Evolutionary conservation across 2,797 vertebrate genomes (phyloP), one percentile per base, ranked within the genome.

Genomic region (Amblyopsis hoosieri): DNA sequence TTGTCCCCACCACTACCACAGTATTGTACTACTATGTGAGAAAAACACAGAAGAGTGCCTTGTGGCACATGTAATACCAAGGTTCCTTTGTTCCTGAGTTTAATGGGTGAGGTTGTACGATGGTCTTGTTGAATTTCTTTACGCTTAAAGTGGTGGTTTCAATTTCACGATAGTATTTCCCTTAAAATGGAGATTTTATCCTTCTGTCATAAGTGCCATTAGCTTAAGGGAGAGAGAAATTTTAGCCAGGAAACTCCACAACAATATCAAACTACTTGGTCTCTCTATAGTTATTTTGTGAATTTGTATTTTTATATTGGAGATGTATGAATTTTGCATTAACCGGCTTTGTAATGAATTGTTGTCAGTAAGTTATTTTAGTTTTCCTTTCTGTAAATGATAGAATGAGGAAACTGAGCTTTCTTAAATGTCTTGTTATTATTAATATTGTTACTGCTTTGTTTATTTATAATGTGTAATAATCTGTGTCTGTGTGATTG

Each of bases 241-340:
- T 76, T 89, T 88, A 84, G 86, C 86, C 85, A 87, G 89, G 84
- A 90, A 89, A 84, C 85, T 90, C 81, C 87, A 89, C 79, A 46
- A 85, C 83, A 78, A 73, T 90, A 89, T 90, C 78, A 59, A 85
- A 88, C 85, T 69, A 90, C 88, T 90, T 88, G 88, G 84, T 93
- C 90, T 92, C 37, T 42, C 89, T 88, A 80, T 89, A 90, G 86
- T 91, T 93, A 90, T 92, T 93, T 92, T 90, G 91, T 93, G 91
- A 89, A 93, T 93, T 93, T 93, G 92, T 94, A 94, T 93, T 93
- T 94, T 94, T 94, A 93, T 93, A 93, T 93, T 89, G 85, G 88
- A 92, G 82, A 89, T 83, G 87, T 91, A 82, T 81, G 89, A 89
- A 79, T 90, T 92, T 92, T 91, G 90, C 90, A 91, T 90, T 59